Conservation (phyloP, 2,888 invertebrate genomes). For the Drosophila setosimentum region DNA sequence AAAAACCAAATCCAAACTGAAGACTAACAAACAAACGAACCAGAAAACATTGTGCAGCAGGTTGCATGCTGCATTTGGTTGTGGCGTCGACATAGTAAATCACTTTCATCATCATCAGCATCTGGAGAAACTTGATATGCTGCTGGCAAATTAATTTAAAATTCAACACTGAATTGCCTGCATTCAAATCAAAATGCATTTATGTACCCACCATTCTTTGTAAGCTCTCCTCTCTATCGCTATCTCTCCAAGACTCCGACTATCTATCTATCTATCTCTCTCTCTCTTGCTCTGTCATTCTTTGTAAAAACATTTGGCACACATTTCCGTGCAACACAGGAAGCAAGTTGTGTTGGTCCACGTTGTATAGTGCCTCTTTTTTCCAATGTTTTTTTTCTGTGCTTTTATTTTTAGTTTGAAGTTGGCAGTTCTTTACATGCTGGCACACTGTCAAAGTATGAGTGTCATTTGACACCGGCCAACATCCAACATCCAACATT, state of each 20-base stretch:
- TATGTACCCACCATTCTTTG: conserved; percentile 8
- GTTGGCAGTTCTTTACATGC: conserved; percentile 18
- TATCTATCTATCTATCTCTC: background rate
- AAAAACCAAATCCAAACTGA: conserved; percentile 8
- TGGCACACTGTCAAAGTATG: conserved; percentile 8
- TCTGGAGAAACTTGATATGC: conserved; percentile 47
- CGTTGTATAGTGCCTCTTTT: conserved; percentile 5
- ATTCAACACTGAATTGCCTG: conserved; percentile 43
- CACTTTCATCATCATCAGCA: conserved; percentile 77
- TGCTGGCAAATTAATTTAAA: conserved; percentile 44
- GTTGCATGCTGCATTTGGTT: conserved; percentile 46
- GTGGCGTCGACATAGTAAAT: conserved; percentile 62
- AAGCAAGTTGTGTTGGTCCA: conserved; percentile 49
- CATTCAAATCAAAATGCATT: conserved; percentile 32
- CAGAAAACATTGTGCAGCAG: conserved; percentile 43
- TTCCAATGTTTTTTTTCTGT: background rate
- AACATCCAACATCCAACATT: conserved; percentile 31
- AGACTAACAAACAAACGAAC: conserved; percentile 37
- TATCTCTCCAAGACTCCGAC: background rate
- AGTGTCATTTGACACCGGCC: conserved; percentile 40
- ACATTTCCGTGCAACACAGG: conserved; percentile 68
- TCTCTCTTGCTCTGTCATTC: conserved; percentile 7
- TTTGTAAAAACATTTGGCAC: conserved; percentile 62
- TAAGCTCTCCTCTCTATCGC: conserved; percentile 2
- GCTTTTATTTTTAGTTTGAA: conserved; percentile 46